Evolutionary conservation across 2,888 invertebrate species (phyloP).

Genomic region (Adelognathus sp.): DNA sequence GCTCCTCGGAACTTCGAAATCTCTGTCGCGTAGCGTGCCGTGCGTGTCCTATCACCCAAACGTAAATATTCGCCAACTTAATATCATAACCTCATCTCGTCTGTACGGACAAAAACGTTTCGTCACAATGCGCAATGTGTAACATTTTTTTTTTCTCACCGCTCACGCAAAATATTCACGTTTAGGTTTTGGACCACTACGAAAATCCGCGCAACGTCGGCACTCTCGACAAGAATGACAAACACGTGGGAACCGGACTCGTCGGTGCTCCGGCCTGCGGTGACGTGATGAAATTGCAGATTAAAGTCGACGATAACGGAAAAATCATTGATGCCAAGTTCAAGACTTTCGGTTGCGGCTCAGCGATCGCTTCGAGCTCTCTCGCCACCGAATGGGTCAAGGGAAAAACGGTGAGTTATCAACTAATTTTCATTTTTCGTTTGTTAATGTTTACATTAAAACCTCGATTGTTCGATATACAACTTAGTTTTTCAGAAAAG

Average conservation of each 20-base stretch:
- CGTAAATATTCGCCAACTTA: constrained; percentile 82
- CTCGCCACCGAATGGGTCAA: constrained; percentile 98
- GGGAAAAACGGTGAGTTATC: constrained; percentile 88
- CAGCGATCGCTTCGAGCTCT: constrained; percentile 99
- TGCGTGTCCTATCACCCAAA: constrained; percentile 89
- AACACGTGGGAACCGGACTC: constrained; percentile 96
- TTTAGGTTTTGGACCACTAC: constrained; percentile 98
- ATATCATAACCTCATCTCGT: constrained; percentile 26
- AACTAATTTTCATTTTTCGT: neutral
- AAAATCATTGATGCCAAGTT: constrained; percentile 99
- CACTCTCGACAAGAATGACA: constrained; percentile 96
- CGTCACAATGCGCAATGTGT: constrained; percentile 18
- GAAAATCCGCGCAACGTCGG: constrained; percentile 99
- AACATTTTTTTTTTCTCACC: neutral
- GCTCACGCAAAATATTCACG: neutral
- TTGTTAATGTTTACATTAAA: no score
- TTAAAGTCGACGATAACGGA: constrained; percentile 96
- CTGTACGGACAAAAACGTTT: neutral
- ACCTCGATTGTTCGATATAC: no score
- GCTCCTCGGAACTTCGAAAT: constrained; percentile 68
- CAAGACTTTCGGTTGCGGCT: constrained; percentile 99
- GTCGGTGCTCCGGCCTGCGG: constrained; percentile 99
- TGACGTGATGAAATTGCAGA: constrained; percentile 99
- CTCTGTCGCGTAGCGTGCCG: constrained; percentile 80
- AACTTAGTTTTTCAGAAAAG: no score